Evolutionary conservation across 2,888 invertebrate genomes (phyloP).

Genomic region (Eremobia ochroleuca): DNA sequence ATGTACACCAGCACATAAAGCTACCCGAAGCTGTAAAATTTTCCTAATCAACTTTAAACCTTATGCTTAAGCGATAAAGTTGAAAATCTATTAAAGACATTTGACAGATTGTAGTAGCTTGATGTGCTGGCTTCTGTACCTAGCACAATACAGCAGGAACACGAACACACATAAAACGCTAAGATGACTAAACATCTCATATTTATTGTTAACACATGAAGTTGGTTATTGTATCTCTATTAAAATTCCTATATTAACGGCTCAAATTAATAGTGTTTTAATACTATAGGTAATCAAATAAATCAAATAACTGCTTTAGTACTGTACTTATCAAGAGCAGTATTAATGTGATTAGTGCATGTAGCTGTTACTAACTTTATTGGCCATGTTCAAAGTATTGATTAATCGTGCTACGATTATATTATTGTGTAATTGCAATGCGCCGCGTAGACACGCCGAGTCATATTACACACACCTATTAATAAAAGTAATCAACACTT

Average conservation of each 20-base stretch:
- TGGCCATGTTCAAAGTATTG: conserved; percentile 75
- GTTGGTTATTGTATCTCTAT: conserved; percentile 7
- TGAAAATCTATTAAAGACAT: no score
- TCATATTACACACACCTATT: conserved; percentile 60
- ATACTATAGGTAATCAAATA: conserved; percentile 30
- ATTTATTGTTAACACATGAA: conserved; percentile 12
- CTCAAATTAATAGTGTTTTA: conserved; percentile 46
- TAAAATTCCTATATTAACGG: conserved; percentile 33
- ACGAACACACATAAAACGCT: not conserved
- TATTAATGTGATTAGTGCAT: conserved; percentile 75
- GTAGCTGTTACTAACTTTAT: conserved; percentile 76
- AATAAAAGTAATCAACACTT: conserved; percentile 63
- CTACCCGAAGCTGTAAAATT: no score
- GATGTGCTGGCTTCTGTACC: no score
- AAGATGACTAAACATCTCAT: not conserved
- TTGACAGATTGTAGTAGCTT: no score
- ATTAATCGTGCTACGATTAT: conserved; percentile 69
- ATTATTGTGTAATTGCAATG: conserved; percentile 65
- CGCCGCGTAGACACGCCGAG: conserved; percentile 49
- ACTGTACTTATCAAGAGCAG: conserved; percentile 63
- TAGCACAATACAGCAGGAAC: not conserved
- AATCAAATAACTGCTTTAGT: conserved; percentile 30
- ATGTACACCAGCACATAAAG: no score
- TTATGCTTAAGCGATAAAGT: no score
- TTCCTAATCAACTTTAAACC: no score